Conservation (phyloP, 1,140 invertebrate species). For the Lepidurus apus region DNA sequence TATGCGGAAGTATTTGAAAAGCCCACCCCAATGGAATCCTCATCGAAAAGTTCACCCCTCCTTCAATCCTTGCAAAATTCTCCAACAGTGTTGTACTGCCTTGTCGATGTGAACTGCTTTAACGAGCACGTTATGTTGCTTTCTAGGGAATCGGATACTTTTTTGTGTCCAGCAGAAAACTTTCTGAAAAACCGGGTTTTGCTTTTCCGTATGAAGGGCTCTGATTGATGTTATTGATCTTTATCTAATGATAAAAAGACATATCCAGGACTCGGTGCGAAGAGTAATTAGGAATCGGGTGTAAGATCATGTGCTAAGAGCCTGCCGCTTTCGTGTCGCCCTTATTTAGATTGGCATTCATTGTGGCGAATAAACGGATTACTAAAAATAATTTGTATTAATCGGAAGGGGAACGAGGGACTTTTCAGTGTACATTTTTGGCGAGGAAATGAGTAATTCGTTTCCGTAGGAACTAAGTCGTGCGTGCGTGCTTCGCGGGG, state of each 20-base stretch:
- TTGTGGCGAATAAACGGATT: conserved; percentile 21
- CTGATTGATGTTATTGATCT: not conserved
- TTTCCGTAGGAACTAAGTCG: not conserved
- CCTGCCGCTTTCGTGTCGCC: conserved; percentile 17
- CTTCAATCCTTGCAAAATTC: not conserved
- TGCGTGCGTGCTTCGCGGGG: no score
- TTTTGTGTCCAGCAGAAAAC: not conserved
- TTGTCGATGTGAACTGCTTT: conserved; percentile 19
- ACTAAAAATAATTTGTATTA: not conserved
- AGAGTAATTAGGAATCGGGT: not conserved
- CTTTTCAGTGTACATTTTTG: not conserved
- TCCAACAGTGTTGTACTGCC: conserved; percentile 15
- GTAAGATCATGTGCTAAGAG: conserved; percentile 22
- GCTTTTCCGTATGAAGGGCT: not conserved
- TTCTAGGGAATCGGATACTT: not conserved
- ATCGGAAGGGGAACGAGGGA: not conserved
- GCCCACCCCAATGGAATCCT: not conserved
- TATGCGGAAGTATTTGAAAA: not conserved
- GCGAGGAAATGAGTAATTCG: not conserved
- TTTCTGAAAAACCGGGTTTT: not conserved
- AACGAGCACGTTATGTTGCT: conserved; percentile 6
- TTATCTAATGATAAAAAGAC: conserved; percentile 3
- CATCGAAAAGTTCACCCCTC: not conserved
- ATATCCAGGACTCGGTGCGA: conserved; percentile 13
- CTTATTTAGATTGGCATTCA: conserved; percentile 15